Evolutionary conservation across 1,140 invertebrate genomes (phyloP), one percentile per base, ranked within the genome.

Genomic region (Planococcus citri): DNA sequence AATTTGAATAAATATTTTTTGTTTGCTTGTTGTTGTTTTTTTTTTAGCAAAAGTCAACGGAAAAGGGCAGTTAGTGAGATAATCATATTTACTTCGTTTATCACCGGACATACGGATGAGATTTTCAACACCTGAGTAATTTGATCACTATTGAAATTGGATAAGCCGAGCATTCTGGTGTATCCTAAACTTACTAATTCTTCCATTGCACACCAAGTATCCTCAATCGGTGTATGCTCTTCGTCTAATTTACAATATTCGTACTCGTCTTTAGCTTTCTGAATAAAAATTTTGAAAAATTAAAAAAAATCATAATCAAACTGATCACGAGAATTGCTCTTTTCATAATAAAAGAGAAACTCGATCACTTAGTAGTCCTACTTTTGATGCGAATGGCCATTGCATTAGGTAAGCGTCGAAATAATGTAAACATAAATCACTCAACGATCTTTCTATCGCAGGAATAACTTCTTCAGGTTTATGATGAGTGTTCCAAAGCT

Each of bases 141-240:
- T 77, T 96, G 94, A 72, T 87, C 78, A 37, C 83, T 84, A 76
- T 91, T 94, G 75, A 95, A 96, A 76, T 95, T 96, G 6, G 91
- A 94, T 0, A 95, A 76, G 3, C 93, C 94, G 72, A 96, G 94
- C n/a, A 87, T 86, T 74, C 84, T 87, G 0, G 84, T 79, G 9
- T 92, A 78, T 1, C 90, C 90, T 71, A 85, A 79, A 37, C 84
- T 78, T 0, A 87, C 79, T 69, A 85, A 82, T 57, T 83, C 77
- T 77, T 94, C 92, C 86, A 95, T 87, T 1, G 81, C 85, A 73
- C 82, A 82, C 88, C 88, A 91, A 8, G 88, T 86, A 61, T 86
- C 85, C n/a, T 85, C 24, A 72, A 85, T 85, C 73, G 88, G 83
- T 20, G 82, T 80, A 70, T 81, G 77, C 14, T 27, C 67, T 37